A percentile compares a stretch with the other conserved stretches of the same genome.
These are phyloP conservation scores for Eumerus sabulonum DNA, from an alignment of 2,888 invertebrate species.

Conservation along the genomic window DNA sequence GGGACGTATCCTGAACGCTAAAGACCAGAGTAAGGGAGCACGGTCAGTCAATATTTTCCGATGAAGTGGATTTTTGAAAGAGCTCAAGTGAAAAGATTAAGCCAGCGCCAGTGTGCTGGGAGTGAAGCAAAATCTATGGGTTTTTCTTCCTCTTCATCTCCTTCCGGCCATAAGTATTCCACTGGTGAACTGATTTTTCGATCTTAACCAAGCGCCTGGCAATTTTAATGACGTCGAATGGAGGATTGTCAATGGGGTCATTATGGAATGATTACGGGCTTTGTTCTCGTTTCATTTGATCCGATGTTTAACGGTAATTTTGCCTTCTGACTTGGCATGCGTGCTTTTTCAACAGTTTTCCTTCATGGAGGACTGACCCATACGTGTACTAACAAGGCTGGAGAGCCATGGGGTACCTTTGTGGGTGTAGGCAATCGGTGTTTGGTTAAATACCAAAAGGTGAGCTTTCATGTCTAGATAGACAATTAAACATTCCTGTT, in stretches of 20 bases:
- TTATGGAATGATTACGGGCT: conserved; percentile 16
- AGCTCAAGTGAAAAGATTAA: conserved; percentile 56
- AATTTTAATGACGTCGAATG: conserved; percentile 28
- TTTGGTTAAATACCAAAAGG: too few relatives aligned
- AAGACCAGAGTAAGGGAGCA: conserved; percentile 7
- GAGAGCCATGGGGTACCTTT: too few relatives aligned
- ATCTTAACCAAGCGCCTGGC: conserved; percentile 12
- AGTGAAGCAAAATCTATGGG: conserved; percentile 52
- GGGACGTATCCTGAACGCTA: neutral
- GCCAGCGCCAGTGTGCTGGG: conserved; percentile 18
- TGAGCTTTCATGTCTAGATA: too few relatives aligned
- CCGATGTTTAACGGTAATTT: conserved; percentile 14
- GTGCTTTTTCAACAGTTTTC: too few relatives aligned
- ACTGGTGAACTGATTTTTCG: conserved; percentile 9
- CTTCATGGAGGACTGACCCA: too few relatives aligned
- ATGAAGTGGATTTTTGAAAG: conserved; percentile 46
- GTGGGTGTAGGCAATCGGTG: too few relatives aligned
- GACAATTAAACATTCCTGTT: too few relatives aligned
- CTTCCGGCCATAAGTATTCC: conserved; percentile 33
- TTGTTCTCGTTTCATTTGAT: conserved; percentile 28
- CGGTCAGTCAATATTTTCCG: conserved; percentile 49
- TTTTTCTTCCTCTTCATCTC: conserved; percentile 22
- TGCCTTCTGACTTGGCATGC: neutral
- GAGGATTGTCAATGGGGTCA: conserved; percentile 15
- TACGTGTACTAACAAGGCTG: too few relatives aligned